A percentile compares a stretch with the other conserved stretches of the same genome.
These are phyloP conservation scores for Macrotus californicus DNA, from an alignment of 2,113 vertebrate species.

Conservation along the genomic window DNA sequence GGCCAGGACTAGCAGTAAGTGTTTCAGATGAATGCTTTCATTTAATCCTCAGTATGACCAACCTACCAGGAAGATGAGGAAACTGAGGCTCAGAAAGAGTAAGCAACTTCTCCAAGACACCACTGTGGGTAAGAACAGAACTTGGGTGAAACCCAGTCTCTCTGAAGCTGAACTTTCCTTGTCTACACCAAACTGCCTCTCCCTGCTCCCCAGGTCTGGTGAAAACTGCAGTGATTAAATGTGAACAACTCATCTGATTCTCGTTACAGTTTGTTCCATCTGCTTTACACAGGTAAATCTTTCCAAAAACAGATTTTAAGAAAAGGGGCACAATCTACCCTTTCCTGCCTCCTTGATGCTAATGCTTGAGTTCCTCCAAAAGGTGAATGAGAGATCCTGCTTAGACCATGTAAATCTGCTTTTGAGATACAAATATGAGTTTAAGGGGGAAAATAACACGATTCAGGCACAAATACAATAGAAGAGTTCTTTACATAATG, in stretches of 20 bases:
- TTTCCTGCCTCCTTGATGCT: neutral
- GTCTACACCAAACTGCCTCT: neutral
- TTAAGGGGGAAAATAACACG: neutral
- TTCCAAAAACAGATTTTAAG: neutral
- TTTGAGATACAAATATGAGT: neutral
- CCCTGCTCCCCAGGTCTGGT: neutral
- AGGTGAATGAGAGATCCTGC: neutral
- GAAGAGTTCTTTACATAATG: neutral
- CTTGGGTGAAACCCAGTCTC: neutral
- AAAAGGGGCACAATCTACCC: neutral
- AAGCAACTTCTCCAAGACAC: neutral
- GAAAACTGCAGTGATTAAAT: neutral
- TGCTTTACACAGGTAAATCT: neutral
- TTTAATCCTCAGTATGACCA: neutral
- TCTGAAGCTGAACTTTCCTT: neutral
- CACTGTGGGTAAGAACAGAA: neutral
- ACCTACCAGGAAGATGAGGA: neutral
- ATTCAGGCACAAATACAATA: neutral
- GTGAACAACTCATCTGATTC: neutral
- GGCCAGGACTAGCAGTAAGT: neutral
- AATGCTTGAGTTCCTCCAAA: neutral
- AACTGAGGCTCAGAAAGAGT: neutral
- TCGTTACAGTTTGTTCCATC: neutral
- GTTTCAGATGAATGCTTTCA: neutral
- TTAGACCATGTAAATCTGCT: neutral